Evolutionary conservation across 2,797 vertebrate genomes (phyloP).

Genomic region (Eulemur albifrons): DNA sequence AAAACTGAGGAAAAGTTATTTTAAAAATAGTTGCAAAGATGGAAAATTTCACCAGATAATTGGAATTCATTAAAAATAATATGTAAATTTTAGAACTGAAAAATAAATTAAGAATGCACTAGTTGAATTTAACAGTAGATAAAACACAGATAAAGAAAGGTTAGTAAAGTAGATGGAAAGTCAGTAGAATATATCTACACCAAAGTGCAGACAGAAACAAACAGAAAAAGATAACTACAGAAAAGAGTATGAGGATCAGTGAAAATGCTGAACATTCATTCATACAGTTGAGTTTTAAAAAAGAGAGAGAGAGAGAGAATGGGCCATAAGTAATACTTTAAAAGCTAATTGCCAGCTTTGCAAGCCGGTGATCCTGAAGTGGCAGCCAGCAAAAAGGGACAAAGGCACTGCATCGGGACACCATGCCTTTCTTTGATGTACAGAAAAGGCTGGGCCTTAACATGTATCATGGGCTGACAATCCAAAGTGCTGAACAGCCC

Average conservation of each 20-base stretch:
- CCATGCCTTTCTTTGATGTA: conserved; percentile 92
- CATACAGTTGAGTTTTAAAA: not conserved
- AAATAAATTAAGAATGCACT: conserved; percentile 19
- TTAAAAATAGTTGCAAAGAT: not conserved
- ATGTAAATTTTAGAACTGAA: not conserved
- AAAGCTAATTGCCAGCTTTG: not conserved
- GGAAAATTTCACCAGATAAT: not conserved
- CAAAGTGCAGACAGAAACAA: not conserved
- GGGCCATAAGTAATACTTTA: not conserved
- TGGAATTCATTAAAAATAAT: not conserved
- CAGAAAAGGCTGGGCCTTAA: conserved; percentile 89
- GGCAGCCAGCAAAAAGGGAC: too few species aligned
- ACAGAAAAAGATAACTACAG: not conserved
- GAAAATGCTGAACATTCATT: not conserved
- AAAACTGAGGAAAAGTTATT: not conserved
- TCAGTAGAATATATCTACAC: not conserved
- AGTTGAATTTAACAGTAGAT: not conserved
- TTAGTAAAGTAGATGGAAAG: not conserved
- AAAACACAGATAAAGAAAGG: not conserved
- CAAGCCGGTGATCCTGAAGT: too few species aligned
- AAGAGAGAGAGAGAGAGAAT: not conserved
- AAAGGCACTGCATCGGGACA: conserved; percentile 36
- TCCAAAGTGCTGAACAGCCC: conserved; percentile 89
- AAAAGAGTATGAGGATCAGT: not conserved
- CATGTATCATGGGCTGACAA: conserved; percentile 87